Evolutionary conservation across 35 echinoderm and acorn worm species (phyloP).

Genomic region (Heliocidaris erythrogramma): DNA sequence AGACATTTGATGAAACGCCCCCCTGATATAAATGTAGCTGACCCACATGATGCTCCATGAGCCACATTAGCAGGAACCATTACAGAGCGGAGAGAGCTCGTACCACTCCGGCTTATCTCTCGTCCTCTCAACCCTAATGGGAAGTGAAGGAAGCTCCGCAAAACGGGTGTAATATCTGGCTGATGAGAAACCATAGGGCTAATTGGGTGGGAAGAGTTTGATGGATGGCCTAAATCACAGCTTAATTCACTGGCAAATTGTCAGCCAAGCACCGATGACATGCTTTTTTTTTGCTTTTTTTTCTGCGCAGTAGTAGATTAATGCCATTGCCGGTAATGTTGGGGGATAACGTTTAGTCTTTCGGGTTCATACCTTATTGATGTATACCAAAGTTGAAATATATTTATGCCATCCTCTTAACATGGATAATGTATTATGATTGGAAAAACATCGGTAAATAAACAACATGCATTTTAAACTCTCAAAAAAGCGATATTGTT

Average conservation of each 20-base stretch:
- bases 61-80: background rate
- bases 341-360: background rate
- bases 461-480: background rate
- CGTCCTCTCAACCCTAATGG: background rate
- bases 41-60: background rate
- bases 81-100: background rate
- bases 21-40: background rate
- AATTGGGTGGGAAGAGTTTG: constrained; percentile 35
- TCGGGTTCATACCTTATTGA: background rate
- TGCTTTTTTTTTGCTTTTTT: background rate
- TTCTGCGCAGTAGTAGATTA: background rate
- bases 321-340: background rate
- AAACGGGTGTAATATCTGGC: background rate
- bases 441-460: background rate
- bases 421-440: background rate
- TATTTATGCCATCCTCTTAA: background rate
- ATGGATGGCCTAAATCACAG: constrained; percentile 36
- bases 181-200: constrained; percentile 18
- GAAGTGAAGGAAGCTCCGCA: background rate
- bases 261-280: background rate
- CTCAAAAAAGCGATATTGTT: background rate
- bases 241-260: constrained; percentile 33
- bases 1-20: no score
- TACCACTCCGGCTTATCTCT: background rate
- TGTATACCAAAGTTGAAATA: no score